Conservation (phyloP, 2,888 invertebrate genomes). For the Oscheius sp. region DNA sequence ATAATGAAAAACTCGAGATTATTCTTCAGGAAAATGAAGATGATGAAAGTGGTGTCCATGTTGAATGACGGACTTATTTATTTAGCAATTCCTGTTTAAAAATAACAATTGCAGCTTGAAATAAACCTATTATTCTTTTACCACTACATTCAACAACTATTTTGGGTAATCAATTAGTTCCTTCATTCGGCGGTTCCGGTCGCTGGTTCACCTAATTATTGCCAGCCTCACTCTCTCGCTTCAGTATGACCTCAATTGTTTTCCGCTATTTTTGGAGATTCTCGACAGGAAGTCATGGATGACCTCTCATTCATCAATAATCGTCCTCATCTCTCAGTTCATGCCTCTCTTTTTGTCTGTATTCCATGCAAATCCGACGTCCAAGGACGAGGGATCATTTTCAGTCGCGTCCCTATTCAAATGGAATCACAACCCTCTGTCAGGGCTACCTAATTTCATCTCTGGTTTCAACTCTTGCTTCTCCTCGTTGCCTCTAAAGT, state of each 20-base stretch:
- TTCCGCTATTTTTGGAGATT: not conserved
- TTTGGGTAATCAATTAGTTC: not conserved
- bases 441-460: no score
- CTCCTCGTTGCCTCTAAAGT: no score
- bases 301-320: conserved; percentile 1
- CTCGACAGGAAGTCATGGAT: not conserved
- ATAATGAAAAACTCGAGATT: no score
- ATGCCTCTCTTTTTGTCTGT: conserved; percentile 8
- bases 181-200: conserved; percentile 3
- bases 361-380: conserved; percentile 13
- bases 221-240: not conserved
- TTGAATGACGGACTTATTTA: no score
- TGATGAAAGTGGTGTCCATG: no score
- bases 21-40: no score
- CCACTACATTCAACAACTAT: no score
- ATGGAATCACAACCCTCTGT: not conserved
- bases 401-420: not conserved
- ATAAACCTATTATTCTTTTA: no score
- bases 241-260: not conserved
- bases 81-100: no score
- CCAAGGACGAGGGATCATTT: conserved; percentile 14
- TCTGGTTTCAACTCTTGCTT: no score
- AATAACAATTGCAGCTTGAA: no score
- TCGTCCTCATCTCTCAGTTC: conserved; percentile 6
- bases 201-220: conserved; percentile 15